Evolutionary conservation across 2,888 invertebrate genomes (phyloP), one percentile per base, ranked within the genome.

Genomic region (Autographa gamma): DNA sequence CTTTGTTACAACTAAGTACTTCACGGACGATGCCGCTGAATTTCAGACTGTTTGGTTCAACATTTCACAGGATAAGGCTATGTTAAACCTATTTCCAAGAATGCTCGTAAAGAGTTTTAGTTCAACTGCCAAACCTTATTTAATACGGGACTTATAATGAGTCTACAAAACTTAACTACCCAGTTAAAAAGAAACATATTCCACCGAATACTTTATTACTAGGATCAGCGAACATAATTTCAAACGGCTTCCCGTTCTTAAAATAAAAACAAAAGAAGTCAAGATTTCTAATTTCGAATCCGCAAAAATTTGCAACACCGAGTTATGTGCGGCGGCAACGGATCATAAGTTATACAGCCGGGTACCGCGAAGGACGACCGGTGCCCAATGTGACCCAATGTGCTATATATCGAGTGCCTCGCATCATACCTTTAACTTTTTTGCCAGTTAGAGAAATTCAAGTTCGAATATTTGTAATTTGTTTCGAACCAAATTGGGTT

Each of bases 381-480:
- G 90, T 93, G 80, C 85, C 88, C 92, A 93, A 93, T 90, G 94
- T 94, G 94, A 94, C 94, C 94, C 91, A 93, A 85, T 93, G 93
- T 88, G 89, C 93, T 89, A 93, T 90, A 93, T 90, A 91, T 92
- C 88, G 88, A 86, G 82, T 78, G 74, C 83, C 60, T 64, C 60
- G 65, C 64, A 61, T 25, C 68, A 19, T 74, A 63, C 41, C 64
- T 67, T 65, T 76, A 63, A 76, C 64, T 63, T 76, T 80, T 76
- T 64, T 77, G 63, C 34, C 72, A 52, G 63, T 31, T 69, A 63
- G 60, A 18, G 48, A 67, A 43, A 67, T 65, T 76, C 18, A 76
- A 71, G 59, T 60, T 64, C 8, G 48, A 48, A 65, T 66, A 31
- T 31, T 18, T 56, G 25, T 25, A 56, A 56, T 59, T 52, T 9